phyloP scores from a whole-genome alignment of 1,140 invertebrate genomes.

The Drosophila bifasciata region DNA sequence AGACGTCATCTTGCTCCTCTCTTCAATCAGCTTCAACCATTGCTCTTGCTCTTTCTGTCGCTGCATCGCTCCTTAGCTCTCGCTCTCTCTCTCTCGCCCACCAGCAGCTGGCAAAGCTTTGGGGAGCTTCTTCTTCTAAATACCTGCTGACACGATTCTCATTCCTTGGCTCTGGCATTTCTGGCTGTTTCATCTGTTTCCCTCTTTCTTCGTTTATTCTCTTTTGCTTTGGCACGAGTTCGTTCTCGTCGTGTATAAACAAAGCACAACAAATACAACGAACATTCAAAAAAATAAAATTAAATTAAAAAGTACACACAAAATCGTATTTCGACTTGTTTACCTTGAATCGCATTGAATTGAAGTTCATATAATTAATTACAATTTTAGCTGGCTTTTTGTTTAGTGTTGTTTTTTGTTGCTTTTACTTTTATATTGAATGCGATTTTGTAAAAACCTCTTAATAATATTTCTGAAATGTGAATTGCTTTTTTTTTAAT shows the following conservation, averaged over 20 bases:
- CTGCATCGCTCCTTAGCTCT: neutral
- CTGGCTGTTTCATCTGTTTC: too few species aligned
- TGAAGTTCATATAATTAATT: slow-evolving; percentile 73
- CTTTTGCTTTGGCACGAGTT: slow-evolving; percentile 45
- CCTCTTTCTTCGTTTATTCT: too few species aligned
- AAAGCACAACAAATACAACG: slow-evolving; percentile 11
- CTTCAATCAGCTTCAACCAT: slow-evolving; percentile 33
- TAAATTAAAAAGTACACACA: slow-evolving; percentile 38
- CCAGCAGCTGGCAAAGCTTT: too few species aligned
- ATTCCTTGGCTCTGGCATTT: too few species aligned
- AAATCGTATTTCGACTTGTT: slow-evolving; percentile 64
- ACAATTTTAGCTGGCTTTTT: slow-evolving; percentile 38
- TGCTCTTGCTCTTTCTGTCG: neutral
- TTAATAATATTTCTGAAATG: slow-evolving; percentile 39
- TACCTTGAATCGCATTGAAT: slow-evolving; percentile 62
- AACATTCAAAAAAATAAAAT: slow-evolving; percentile 27
- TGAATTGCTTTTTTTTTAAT: slow-evolving; percentile 12
- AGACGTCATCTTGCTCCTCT: slow-evolving; percentile 58
- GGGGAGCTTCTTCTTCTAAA: too few species aligned
- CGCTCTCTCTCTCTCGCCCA: neutral
- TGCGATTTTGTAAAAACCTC: slow-evolving; percentile 23
- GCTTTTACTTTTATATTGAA: slow-evolving; percentile 19
- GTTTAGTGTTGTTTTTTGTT: slow-evolving; percentile 19
- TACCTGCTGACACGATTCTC: too few species aligned
- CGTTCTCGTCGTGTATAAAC: slow-evolving; percentile 58